phyloP scores from a whole-genome alignment of 2,888 invertebrate genomes.

The Protophormia terraenovae region DNA sequence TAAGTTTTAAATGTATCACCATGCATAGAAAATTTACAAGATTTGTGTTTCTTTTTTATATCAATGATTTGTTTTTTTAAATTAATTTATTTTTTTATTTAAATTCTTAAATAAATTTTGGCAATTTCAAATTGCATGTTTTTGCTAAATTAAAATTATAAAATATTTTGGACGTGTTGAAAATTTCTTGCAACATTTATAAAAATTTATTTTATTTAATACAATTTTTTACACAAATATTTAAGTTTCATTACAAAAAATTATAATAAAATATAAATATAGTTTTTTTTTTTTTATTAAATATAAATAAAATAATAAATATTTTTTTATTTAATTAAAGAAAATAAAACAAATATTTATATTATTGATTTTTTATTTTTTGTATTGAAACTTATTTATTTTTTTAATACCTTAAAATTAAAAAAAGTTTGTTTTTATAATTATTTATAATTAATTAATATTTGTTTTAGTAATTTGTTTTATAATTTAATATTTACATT shows the following conservation, averaged over 20 bases:
- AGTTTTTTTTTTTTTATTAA: no score
- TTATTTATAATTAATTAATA: neutral
- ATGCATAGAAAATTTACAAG: constrained; percentile 52
- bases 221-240: neutral
- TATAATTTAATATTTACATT: constrained; percentile 46
- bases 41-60: neutral
- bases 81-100: constrained; percentile 22
- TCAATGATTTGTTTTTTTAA: neutral
- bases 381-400: no score
- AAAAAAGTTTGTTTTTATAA: no score
- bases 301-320: no score
- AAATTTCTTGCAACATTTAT: constrained; percentile 1
- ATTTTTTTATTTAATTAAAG: no score
- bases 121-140: constrained; percentile 58
- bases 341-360: no score
- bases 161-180: constrained; percentile 45
- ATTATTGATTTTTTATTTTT: no score
- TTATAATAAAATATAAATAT: no score
- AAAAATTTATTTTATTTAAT: neutral
- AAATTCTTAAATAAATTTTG: no score
- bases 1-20: constrained; percentile 51
- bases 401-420: no score
- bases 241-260: no score
- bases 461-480: constrained; percentile 22
- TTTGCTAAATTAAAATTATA: constrained; percentile 14